Percentiles rank a stretch among this genome's conserved stretches.
Conservation (phyloP, 1,140 invertebrate species). For the Pectinophora gossypiella region DNA sequence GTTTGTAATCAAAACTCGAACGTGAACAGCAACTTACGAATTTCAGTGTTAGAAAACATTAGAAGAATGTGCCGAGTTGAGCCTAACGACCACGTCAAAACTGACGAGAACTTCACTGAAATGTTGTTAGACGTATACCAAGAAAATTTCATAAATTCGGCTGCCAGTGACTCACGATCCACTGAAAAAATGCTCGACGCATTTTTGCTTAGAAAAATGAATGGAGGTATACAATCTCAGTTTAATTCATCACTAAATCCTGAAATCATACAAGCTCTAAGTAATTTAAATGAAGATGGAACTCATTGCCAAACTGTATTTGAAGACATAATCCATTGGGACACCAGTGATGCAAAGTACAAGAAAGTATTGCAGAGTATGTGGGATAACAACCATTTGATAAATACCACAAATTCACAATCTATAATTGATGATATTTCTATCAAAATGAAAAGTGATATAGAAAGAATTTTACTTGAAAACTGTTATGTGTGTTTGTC, state of each 20-base stretch:
- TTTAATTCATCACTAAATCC: conserved; percentile 28
- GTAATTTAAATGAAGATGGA: conserved; percentile 42
- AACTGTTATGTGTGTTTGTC: conserved; percentile 25
- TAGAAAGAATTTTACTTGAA: conserved; percentile 46
- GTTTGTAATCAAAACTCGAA: conserved; percentile 27
- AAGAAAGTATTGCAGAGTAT: conserved; percentile 26
- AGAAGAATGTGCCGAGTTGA: conserved; percentile 40
- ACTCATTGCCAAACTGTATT: too few species aligned
- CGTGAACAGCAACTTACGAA: conserved; percentile 35
- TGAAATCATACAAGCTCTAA: conserved; percentile 48
- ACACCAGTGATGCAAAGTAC: conserved; percentile 24
- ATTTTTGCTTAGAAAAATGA: conserved; percentile 40
- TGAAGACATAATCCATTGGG: conserved; percentile 43
- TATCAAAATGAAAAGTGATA: conserved; percentile 46
- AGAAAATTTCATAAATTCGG: conserved; percentile 12
- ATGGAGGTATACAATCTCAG: conserved; percentile 26
- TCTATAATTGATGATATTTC: conserved; percentile 29
- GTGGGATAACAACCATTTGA: conserved; percentile 21
- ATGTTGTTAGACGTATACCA: conserved; percentile 32
- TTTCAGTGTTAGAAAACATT: conserved; percentile 40
- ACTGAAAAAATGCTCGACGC: conserved; percentile 31
- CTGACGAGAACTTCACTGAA: conserved; percentile 38
- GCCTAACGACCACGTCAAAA: conserved; percentile 34
- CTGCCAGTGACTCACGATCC: conserved; percentile 11
- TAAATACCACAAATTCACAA: conserved; percentile 6